Evolutionary conservation across 2,888 invertebrate species (phyloP).

Genomic region (Glyphotaelius pellucidus): DNA sequence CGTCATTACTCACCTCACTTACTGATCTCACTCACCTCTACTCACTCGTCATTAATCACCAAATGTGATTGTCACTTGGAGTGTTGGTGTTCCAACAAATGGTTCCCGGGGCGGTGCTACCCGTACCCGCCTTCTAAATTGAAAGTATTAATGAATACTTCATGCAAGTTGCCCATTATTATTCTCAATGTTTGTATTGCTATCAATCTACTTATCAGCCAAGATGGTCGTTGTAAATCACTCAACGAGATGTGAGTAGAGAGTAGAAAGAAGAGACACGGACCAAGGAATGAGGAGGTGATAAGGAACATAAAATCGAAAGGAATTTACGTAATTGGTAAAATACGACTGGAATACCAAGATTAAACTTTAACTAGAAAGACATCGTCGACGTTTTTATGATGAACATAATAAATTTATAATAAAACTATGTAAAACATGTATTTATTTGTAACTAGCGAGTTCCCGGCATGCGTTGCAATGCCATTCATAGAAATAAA

Average conservation of each 20-base stretch:
- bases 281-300: not conserved
- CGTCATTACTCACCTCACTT: too few relatives aligned
- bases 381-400: not conserved
- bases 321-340: constrained; percentile 2
- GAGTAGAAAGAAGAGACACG: not conserved
- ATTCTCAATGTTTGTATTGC: not conserved
- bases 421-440: too few relatives aligned
- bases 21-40: too few relatives aligned
- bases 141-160: too few relatives aligned
- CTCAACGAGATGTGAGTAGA: not conserved
- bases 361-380: not conserved
- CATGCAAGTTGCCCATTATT: not conserved
- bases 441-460: too few relatives aligned
- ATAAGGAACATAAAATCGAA: not conserved
- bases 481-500: too few relatives aligned
- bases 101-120: too few relatives aligned
- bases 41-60: too few relatives aligned
- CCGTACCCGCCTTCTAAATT: too few relatives aligned
- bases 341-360: not conserved
- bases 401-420: not conserved
- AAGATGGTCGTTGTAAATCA: not conserved
- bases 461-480: too few relatives aligned
- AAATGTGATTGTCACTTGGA: too few relatives aligned
- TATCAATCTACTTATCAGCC: not conserved
- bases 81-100: too few relatives aligned